These are phyloP conservation scores for Mormyrops boulengeri DNA, from an alignment of 2,797 vertebrate species.

Conservation along the genomic window DNA sequence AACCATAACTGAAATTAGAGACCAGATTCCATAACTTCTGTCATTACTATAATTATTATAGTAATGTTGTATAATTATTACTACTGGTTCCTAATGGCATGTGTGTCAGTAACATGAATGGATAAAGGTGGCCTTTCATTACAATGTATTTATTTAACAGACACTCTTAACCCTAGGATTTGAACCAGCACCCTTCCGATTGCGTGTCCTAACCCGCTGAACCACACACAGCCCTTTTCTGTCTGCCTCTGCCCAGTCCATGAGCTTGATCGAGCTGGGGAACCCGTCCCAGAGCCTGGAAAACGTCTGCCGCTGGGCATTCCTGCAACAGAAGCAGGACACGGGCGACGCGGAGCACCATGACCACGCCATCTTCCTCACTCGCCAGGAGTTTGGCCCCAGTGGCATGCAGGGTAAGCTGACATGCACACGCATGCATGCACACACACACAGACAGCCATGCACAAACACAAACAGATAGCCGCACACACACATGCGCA, in stretches of 20 bases:
- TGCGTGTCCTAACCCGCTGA: not conserved
- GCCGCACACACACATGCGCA: too few species aligned
- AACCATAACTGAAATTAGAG: not conserved
- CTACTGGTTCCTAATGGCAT: not conserved
- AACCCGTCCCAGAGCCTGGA: conserved; percentile 95
- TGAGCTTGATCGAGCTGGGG: conserved; percentile 87
- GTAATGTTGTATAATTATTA: not conserved
- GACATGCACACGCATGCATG: not conserved
- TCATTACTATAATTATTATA: not conserved
- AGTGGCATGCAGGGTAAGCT: conserved; percentile 92
- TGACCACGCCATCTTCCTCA: conserved; percentile 95
- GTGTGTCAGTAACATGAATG: not conserved
- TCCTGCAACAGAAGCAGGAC: conserved; percentile 88
- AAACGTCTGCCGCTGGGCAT: conserved; percentile 96
- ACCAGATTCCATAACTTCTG: not conserved
- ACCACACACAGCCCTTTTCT: not conserved
- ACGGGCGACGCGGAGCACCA: conserved; percentile 82
- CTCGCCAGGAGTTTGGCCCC: conserved; percentile 88
- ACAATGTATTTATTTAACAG: not conserved
- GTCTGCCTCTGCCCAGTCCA: conserved; percentile 60
- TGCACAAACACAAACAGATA: too few species aligned
- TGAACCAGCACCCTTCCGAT: not conserved
- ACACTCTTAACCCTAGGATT: not conserved
- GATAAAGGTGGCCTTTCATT: not conserved
- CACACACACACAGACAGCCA: not conserved